Base-by-base conservation (phyloP, 2,797 vertebrate species). In the Sandelia bainsii region DNA sequence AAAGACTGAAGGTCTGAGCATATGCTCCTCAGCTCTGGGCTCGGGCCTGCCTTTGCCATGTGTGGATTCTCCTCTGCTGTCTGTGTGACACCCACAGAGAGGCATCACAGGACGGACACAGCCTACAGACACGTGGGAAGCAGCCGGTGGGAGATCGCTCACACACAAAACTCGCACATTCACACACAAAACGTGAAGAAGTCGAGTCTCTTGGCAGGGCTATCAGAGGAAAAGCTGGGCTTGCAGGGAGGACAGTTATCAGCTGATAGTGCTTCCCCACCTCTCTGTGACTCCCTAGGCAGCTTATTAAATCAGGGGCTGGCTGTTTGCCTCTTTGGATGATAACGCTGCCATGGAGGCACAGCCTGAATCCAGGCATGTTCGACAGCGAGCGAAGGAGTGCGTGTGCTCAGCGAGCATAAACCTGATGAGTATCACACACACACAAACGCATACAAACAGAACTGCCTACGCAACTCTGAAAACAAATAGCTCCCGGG, bases 261-360 rank as follows among this genome's bases (percentile, higher is more conserved):
- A 89, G 89, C 89, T 85, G 86, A 92, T 91, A 89, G 85, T 77
- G 73, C 86, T 77, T 83, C 77, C 87, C 79, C 84, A 88, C 90
- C 85, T 91, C 81, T 80, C 80, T 54, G 74, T 69, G 87, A 79
- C 87, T 93, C 93, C 88, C 92, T 20, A 80, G 89, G 89, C 91
- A 87, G 84, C 88, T 91, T 92, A 92, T 93, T 93, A 93, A 92
- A 92, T 92, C 93, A 89, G 78, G 50, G 70, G 60, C 81, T 91
- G 87, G 85, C 87, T 89, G 85, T 89, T 91, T 89, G 90, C 86
- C 89, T 88, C 78, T 64, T 84, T 80, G 81, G 87, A 89, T 79
- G 89, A 90, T 91, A 91, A 91, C 86, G 42, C 80, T 13, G 81
- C 62, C 53, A 69, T 52, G 12, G 71, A 85, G 63, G 62, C 80